Evolutionary conservation across 2,113 vertebrate species (phyloP), one percentile per base, ranked within the genome.

Genomic region (Pterocles gutturalis): DNA sequence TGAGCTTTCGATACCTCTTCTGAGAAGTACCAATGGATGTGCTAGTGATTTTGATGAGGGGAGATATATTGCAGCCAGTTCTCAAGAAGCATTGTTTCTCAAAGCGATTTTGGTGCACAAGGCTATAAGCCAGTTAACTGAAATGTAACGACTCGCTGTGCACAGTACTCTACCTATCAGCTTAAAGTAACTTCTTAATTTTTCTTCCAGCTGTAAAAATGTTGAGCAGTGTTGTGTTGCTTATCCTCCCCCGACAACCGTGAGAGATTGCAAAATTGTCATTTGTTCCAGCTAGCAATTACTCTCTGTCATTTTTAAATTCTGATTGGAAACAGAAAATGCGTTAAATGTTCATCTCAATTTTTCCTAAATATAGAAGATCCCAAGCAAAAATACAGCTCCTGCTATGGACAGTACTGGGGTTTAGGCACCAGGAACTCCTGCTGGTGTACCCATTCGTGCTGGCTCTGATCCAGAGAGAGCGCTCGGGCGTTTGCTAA

Each of bases 1-100:
- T 95, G 85, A 96, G 62, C 85, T 94, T 86, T 94, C n/a, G 82
- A 67, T 83, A 57, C 87, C 77, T 94, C 36, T 95, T 96, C 92
- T 86, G 92, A 90, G 84, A 90, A 88, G 82, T 77, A 61, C 49
- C 31, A 34, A 9, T 18, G 78, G 70, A 86, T 83, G 85, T 80
- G 71, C 49, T 48, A 29, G 31, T 41, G 73, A 65, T 70, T 97
- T 88, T 80, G 85, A 88, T 55, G 90, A 91, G 54, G 19, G 6
- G 5, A 87, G 46, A 69, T 41, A 24, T 51, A 77, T 17, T 53
- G 25, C 43, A 90, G 36, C 58, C 62, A 51, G 28, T 24, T 94
- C 70, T 36, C 49, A 73, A 72, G 67, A 69, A 88, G 36, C 41
- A 65, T 17, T 83, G 73, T 85, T 93, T 86, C 55, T 83, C 51